Base-by-base conservation (phyloP, 2,113 vertebrate species). In the Cinclus mexicanus region DNA sequence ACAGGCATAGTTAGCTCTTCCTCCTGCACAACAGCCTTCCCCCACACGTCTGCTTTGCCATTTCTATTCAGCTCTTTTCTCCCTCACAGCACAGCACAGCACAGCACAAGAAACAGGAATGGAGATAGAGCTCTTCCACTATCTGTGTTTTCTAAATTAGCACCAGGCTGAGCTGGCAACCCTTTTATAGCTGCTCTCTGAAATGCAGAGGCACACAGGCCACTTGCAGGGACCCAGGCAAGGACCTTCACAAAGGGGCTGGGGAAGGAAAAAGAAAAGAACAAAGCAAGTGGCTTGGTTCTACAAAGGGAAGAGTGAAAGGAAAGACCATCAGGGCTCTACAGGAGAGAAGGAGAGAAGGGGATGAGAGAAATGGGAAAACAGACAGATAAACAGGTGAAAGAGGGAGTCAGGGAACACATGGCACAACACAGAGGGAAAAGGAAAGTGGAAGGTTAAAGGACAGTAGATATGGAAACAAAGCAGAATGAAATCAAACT, bases 31-130 rank as follows among this genome's bases (percentile, higher is more conserved):
- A 23, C 29, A 67, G 60, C 1, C 0, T 14, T 87, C 14, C 56
- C 28, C 19, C 0, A 7, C 21, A 35, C 0, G 1, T 33, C 63
- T 75, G 57, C n/a, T 67, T 65, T 3, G 4, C 37, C 37, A 42
- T 19, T 90, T 55, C 68, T 77, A 1, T 46, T 70, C 47, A 49
- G 52, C 17, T 50, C 7, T 75, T 67, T 86, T 72, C 42, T 84
- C 33, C n/a, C 37, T 77, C 46, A 53, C 7, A n/a, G 68, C 35
- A 67, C 0, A 56, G 61, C 46, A 53, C 7, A n/a, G 68, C 35
- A 67, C 0, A 56, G 61, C 25, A 81, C 26, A 74, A 77, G 49
- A 71, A 90, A 71, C 10, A 46, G 55, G 29, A 77, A 83, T 10
- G 31, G 71, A 49, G 49, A 50, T 13, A 61, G 55, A 35, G 10